Conservation (phyloP, 2,888 invertebrate genomes). For the Drosophila kanekoi region DNA sequence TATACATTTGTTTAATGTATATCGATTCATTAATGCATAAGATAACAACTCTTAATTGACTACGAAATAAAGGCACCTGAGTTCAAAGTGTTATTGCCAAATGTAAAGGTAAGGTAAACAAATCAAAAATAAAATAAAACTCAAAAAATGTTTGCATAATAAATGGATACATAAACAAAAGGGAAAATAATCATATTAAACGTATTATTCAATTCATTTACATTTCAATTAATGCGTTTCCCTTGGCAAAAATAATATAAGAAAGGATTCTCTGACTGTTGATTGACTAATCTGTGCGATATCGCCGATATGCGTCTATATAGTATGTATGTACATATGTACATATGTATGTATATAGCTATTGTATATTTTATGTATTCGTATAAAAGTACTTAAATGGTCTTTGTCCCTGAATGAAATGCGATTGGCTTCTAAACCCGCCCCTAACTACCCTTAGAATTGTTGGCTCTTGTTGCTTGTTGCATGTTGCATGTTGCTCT, state of each 20-base stretch:
- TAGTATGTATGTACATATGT: constrained; percentile 36
- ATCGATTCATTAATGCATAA: constrained; percentile 70
- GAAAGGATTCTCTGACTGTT: constrained; percentile 24
- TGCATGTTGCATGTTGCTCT: constrained; percentile 59
- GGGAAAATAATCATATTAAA: constrained; percentile 24
- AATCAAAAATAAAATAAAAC: constrained; percentile 29
- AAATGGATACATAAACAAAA: constrained; percentile 11
- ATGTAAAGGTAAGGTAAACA: constrained; percentile 59
- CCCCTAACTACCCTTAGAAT: constrained; percentile 41
- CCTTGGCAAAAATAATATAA: background rate
- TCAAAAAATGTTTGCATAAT: constrained; percentile 31
- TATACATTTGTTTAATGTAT: constrained; percentile 23
- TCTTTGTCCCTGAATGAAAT: constrained; percentile 78
- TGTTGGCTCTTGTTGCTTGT: constrained; percentile 60
- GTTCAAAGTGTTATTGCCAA: constrained; percentile 80
- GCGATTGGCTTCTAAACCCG: constrained; percentile 53
- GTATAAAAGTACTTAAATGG: constrained; percentile 75
- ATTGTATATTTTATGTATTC: constrained; percentile 19
- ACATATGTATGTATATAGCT: no score
- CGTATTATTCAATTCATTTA: constrained; percentile 58
- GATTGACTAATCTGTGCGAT: constrained; percentile 41
- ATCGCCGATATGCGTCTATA: constrained; percentile 41
- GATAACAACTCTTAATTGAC: constrained; percentile 83
- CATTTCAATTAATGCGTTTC: no score
- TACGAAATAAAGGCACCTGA: constrained; percentile 84